Percentiles rank a stretch among this genome's conserved stretches.
Evolutionary conservation across 1,140 invertebrate species (phyloP).

Genomic region (Philopotamus ludificatus): DNA sequence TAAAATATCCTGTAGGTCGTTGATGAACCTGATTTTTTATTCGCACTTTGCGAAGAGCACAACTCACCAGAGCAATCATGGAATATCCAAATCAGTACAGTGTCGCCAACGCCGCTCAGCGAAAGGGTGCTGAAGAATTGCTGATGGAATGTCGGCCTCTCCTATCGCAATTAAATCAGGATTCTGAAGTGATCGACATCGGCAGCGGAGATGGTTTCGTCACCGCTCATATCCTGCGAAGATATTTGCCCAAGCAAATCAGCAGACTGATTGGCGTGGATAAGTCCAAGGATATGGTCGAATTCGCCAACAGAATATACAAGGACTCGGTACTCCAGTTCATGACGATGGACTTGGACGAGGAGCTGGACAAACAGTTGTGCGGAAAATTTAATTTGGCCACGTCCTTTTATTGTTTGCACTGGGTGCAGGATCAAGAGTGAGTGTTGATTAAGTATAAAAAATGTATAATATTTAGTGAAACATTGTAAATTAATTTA

Average conservation of each 20-base stretch:
- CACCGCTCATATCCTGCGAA: conserved; percentile 66
- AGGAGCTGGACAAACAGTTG: conserved; percentile 50
- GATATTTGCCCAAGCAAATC: conserved; percentile 59
- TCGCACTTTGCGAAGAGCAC: too few species aligned
- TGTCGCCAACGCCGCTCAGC: conserved; percentile 65
- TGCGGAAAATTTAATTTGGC: conserved; percentile 64
- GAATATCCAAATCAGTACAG: conserved; percentile 64
- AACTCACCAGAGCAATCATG: too few species aligned
- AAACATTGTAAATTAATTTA: too few species aligned
- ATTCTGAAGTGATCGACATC: conserved; percentile 65
- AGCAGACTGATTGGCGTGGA: conserved; percentile 62
- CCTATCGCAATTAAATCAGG: conserved; percentile 59
- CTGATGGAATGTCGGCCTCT: conserved; percentile 63
- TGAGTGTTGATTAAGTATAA: conserved; percentile 54
- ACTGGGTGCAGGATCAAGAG: conserved; percentile 76
- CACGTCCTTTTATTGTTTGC: conserved; percentile 79
- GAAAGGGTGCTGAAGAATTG: conserved; percentile 64
- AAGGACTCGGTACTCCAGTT: conserved; percentile 58
- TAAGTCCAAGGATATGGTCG: conserved; percentile 69
- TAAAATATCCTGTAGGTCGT: too few species aligned
- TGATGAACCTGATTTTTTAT: too few species aligned
- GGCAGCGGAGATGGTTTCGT: conserved; percentile 78
- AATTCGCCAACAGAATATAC: conserved; percentile 61
- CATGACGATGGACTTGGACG: conserved; percentile 64
- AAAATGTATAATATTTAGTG: too few species aligned